Evolutionary conservation across 2,888 invertebrate genomes (phyloP).

Genomic region (Chrysolina haemoptera): DNA sequence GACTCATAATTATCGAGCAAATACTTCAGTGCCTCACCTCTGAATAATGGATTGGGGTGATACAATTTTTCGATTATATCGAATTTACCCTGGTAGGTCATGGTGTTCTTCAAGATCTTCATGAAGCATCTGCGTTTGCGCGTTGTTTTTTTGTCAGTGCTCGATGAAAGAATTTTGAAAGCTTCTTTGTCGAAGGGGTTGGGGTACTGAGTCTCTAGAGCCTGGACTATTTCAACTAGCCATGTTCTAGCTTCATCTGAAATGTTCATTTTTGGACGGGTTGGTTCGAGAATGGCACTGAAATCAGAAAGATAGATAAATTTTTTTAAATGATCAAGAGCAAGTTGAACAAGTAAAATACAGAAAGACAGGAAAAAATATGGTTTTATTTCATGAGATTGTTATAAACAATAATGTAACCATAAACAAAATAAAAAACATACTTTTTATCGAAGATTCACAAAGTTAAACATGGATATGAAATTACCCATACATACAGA

Average conservation of each 20-base stretch:
- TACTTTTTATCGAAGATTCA: too few species aligned
- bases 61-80: constrained; percentile 80
- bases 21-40: constrained; percentile 79
- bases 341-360: background rate
- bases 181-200: constrained; percentile 79
- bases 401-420: too few species aligned
- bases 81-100: constrained; percentile 55
- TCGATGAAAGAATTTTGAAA: constrained; percentile 72
- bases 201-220: constrained; percentile 81
- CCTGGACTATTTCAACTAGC: constrained; percentile 71
- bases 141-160: constrained; percentile 43
- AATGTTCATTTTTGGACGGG: constrained; percentile 53
- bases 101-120: constrained; percentile 57
- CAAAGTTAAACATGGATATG: too few species aligned
- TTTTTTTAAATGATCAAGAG: background rate
- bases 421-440: too few species aligned
- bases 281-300: constrained; percentile 60
- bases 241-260: constrained; percentile 56
- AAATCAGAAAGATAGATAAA: background rate
- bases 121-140: constrained; percentile 56
- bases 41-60: constrained; percentile 78
- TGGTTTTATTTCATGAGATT: too few species aligned
- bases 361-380: background rate
- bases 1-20: constrained; percentile 73
- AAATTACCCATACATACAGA: too few species aligned